phyloP scores from a whole-genome alignment of 2,797 vertebrate species.

The Falco naumanni region DNA sequence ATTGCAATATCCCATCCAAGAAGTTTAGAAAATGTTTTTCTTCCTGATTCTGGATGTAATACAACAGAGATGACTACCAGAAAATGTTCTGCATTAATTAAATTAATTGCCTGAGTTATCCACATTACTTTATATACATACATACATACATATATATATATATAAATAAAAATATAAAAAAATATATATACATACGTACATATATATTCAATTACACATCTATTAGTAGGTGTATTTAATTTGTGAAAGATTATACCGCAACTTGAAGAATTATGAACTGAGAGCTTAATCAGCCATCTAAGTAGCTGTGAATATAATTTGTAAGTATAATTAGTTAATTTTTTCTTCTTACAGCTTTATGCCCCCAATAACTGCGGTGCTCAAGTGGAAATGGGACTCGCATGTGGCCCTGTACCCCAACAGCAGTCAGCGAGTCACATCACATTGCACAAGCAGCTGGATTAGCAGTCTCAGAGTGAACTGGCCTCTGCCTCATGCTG shows the following conservation, averaged over 20 bases:
- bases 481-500: background rate
- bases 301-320: conserved; percentile 9
- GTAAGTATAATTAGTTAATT: conserved; percentile 34
- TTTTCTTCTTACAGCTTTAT: background rate
- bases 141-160: background rate
- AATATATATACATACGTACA: too few relatives aligned
- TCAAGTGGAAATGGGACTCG: background rate
- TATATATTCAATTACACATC: background rate
- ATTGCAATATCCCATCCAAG: background rate
- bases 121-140: background rate
- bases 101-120: background rate
- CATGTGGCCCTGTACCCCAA: background rate
- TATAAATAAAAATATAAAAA: too few relatives aligned
- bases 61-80: background rate
- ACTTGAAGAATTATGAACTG: background rate
- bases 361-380: background rate
- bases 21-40: background rate
- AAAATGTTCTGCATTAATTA: background rate
- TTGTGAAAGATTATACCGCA: background rate
- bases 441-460: background rate
- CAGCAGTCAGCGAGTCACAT: background rate
- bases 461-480: rapidly evolving
- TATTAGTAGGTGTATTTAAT: background rate
- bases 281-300: conserved; percentile 20
- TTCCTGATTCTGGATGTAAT: background rate